phyloP scores from a whole-genome alignment of 23 tunicate genomes.

The Pegea sp. region DNA sequence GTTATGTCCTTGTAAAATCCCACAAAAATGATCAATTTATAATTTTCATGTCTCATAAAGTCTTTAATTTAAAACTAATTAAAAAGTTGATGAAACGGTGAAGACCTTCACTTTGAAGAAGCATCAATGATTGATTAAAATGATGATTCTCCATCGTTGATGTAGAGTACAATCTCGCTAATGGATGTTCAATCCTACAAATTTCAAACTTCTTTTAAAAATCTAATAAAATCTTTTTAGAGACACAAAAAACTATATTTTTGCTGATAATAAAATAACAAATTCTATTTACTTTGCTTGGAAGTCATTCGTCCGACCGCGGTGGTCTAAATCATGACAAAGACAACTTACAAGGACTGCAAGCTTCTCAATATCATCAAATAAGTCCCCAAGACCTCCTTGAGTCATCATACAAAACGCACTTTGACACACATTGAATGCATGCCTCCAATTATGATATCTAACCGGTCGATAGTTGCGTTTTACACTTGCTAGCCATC shows the following conservation, averaged over 20 bases:
- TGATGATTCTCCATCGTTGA: conserved; percentile 90
- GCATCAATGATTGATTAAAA: conserved; percentile 79
- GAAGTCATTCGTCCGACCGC: conserved; percentile 85
- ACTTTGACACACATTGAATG: conserved; percentile 89
- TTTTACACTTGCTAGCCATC: conserved; percentile 84
- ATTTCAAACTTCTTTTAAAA: not conserved
- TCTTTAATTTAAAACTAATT: no score
- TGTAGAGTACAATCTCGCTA: conserved; percentile 88
- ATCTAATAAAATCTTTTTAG: not conserved
- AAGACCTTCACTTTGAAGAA: conserved; percentile 74
- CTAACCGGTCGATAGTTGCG: conserved; percentile 60
- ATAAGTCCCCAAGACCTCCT: conserved; percentile 25
- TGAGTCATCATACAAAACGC: conserved; percentile 68
- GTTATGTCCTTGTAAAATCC: conserved; percentile 79
- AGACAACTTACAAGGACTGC: conserved; percentile 63
- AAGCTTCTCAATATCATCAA: conserved; percentile 45
- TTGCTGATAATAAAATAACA: not conserved
- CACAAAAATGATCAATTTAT: no score
- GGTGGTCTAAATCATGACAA: conserved; percentile 85
- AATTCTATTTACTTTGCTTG: conserved; percentile 53
- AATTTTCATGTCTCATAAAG: no score
- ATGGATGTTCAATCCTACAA: conserved; percentile 77
- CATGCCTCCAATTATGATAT: conserved; percentile 95
- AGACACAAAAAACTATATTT: not conserved
- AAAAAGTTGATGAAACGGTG: no score